These are phyloP conservation scores for Acleris cristana DNA, from an alignment of 2,888 invertebrate species.

Conservation along the genomic window DNA sequence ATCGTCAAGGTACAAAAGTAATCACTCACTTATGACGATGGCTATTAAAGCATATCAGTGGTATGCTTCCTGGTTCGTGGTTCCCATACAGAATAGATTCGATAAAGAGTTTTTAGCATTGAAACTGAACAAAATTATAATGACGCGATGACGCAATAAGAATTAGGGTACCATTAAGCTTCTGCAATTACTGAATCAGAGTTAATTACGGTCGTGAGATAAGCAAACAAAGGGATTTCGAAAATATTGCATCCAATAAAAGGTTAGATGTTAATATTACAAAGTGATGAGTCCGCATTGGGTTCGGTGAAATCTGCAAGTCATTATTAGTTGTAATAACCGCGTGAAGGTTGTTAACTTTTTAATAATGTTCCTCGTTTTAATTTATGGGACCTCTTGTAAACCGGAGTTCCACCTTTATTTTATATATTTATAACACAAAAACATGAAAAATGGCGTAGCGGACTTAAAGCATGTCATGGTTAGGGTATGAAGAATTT, in stretches of 20 bases:
- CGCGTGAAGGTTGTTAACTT: not conserved
- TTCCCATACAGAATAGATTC: not conserved
- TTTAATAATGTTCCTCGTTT: too few relatives aligned
- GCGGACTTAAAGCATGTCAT: too few relatives aligned
- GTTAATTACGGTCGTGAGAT: slow-evolving; percentile 28
- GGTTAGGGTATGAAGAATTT: too few relatives aligned
- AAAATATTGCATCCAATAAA: slow-evolving; percentile 10
- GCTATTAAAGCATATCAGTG: too few relatives aligned
- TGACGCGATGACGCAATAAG: slow-evolving; percentile 15
- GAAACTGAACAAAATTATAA: not conserved
- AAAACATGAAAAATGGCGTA: too few relatives aligned
- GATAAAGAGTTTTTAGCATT: not conserved
- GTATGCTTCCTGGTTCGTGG: not conserved
- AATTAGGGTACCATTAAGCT: slow-evolving; percentile 22
- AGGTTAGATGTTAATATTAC: not conserved
- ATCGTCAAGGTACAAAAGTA: too few relatives aligned
- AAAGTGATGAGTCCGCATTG: slow-evolving; percentile 13
- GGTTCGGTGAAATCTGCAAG: slow-evolving; percentile 8
- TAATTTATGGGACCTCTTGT: too few relatives aligned
- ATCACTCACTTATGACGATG: too few relatives aligned
- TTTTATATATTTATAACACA: too few relatives aligned
- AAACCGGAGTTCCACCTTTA: too few relatives aligned
- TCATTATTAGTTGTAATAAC: slow-evolving; percentile 7
- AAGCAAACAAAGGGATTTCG: slow-evolving; percentile 13
- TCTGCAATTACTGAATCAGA: slow-evolving; percentile 9